A percentile compares a stretch with the other conserved stretches of the same genome.
Conservation (phyloP, 2,113 vertebrate species). For the Pedionomus torquatus region DNA sequence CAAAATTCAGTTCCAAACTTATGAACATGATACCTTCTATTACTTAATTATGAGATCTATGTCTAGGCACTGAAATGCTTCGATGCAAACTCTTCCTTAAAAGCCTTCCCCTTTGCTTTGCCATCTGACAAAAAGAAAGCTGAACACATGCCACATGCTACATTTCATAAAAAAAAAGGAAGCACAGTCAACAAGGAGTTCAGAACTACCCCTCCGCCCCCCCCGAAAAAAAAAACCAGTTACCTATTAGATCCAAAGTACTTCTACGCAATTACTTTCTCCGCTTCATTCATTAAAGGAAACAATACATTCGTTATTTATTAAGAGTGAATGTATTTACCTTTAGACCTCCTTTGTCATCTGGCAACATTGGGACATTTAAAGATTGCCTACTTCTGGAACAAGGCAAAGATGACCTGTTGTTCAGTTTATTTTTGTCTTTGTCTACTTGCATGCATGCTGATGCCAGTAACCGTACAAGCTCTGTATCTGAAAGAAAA, state of each 20-base stretch:
- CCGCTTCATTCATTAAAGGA: not conserved
- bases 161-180: not conserved
- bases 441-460: constrained; percentile 96
- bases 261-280: not conserved
- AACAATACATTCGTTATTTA: not conserved
- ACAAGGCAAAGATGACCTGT: constrained; percentile 66
- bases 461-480: constrained; percentile 92
- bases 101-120: not conserved
- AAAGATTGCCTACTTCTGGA: constrained; percentile 84
- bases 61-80: not conserved
- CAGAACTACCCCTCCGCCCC: not conserved
- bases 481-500: constrained; percentile 87
- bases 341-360: constrained; percentile 94
- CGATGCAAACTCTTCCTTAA: not conserved
- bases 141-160: rapidly evolving
- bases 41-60: not conserved
- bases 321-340: constrained; percentile 66
- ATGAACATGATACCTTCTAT: not conserved
- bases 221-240: not conserved
- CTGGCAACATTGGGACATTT: constrained; percentile 83
- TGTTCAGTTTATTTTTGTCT: constrained; percentile 85
- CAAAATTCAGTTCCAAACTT: not conserved
- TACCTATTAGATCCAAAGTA: not conserved
- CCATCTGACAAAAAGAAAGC: not conserved
- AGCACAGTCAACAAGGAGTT: not conserved